Percentiles rank a stretch among this genome's conserved stretches.
Evolutionary conservation across 2,888 invertebrate genomes (phyloP).

Genomic region (Spodoptera picta): DNA sequence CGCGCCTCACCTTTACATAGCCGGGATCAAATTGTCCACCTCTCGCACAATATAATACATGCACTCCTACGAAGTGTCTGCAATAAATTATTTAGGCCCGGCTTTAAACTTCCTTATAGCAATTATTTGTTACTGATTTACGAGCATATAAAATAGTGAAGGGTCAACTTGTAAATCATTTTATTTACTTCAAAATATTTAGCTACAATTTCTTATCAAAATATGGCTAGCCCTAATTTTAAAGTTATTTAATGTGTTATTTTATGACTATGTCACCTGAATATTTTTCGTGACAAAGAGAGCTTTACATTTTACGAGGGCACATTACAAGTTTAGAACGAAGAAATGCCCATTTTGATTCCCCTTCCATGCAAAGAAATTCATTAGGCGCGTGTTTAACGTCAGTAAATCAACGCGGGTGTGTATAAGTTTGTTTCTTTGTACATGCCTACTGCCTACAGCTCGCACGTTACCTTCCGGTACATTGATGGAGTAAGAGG

Average conservation of each 20-base stretch:
- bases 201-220: slow-evolving; percentile 3
- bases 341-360: slow-evolving; percentile 45
- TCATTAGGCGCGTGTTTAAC: slow-evolving; percentile 45
- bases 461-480: slow-evolving; percentile 39
- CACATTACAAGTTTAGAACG: slow-evolving; percentile 31
- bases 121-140: slow-evolving; percentile 35
- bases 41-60: neutral
- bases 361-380: slow-evolving; percentile 39
- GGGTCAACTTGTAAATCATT: slow-evolving; percentile 14
- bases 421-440: slow-evolving; percentile 41
- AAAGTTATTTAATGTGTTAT: slow-evolving; percentile 34
- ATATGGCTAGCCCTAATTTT: slow-evolving; percentile 11
- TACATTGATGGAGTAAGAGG: slow-evolving; percentile 42
- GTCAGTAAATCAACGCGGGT: slow-evolving; percentile 44
- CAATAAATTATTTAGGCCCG: slow-evolving; percentile 21
- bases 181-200: slow-evolving; percentile 8
- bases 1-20: slow-evolving; percentile 21
- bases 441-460: slow-evolving; percentile 24
- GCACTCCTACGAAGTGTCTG: slow-evolving; percentile 13
- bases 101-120: slow-evolving; percentile 11
- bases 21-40: slow-evolving; percentile 28
- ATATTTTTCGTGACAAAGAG: slow-evolving; percentile 50
- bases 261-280: slow-evolving; percentile 28
- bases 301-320: slow-evolving; percentile 53
- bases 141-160: slow-evolving; percentile 18